Conservation (phyloP, 2,888 invertebrate genomes). For the Ormyrus rosae region DNA sequence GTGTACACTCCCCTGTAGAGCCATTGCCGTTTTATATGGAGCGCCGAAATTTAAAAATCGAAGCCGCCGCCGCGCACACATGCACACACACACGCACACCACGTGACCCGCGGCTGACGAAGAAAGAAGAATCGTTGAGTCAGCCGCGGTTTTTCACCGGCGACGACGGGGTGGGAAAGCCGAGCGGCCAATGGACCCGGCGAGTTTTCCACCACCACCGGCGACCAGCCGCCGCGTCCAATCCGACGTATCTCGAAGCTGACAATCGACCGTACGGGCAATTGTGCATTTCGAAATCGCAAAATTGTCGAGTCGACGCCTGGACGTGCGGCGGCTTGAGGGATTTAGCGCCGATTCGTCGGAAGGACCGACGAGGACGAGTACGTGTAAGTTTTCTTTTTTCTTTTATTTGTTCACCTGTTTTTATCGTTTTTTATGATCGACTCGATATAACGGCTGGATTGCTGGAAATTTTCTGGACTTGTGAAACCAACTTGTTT, state of each 20-base stretch:
- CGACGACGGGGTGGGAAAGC: constrained; percentile 60
- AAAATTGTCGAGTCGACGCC: no score
- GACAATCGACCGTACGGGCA: constrained; percentile 12
- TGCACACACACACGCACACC: neutral
- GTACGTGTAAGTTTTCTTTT: constrained; percentile 9
- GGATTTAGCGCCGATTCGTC: no score
- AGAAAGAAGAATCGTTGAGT: constrained; percentile 67
- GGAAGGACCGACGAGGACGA: neutral
- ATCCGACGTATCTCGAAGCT: neutral
- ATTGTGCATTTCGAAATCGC: constrained; percentile 45
- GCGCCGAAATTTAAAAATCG: constrained; percentile 65
- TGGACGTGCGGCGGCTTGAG: no score
- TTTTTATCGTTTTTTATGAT: neutral
- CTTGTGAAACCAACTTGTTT: no score
- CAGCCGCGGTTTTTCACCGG: constrained; percentile 62
- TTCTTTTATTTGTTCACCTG: no score
- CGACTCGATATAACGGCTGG: no score
- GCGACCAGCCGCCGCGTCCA: neutral
- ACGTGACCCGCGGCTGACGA: constrained; percentile 65
- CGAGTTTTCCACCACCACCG: constrained; percentile 55
- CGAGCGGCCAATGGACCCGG: constrained; percentile 62
- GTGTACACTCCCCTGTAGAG: constrained; percentile 35
- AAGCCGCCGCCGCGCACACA: constrained; percentile 2
- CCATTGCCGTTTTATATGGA: constrained; percentile 70
- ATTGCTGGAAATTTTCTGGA: no score